Conservation (phyloP, 2,113 vertebrate genomes). For the Nothobranchius kuhntae region DNA sequence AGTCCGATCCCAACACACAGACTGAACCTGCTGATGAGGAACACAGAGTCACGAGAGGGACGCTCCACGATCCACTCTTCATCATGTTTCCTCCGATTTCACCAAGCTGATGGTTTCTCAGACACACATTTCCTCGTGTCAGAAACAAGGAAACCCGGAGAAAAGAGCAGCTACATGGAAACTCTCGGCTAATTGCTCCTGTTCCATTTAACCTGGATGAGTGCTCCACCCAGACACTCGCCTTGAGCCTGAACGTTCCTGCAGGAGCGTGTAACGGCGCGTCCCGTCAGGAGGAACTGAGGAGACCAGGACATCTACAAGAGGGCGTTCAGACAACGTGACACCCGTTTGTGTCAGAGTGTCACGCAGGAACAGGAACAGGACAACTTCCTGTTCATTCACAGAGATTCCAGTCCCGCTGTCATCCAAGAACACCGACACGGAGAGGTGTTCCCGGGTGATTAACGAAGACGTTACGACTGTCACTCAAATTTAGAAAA, state of each 20-base stretch:
- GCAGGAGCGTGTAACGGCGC: slow-evolving; percentile 10
- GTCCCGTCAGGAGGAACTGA: slow-evolving; percentile 27
- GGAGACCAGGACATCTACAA: slow-evolving; percentile 33
- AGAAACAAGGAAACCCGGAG: no score
- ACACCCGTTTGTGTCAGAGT: slow-evolving; percentile 21
- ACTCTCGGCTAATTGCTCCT: slow-evolving; percentile 43
- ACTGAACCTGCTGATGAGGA: no score
- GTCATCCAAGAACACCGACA: neutral
- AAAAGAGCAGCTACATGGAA: neutral
- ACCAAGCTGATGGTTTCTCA: no score
- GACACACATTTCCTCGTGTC: no score
- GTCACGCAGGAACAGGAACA: slow-evolving; percentile 27
- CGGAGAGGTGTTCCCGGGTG: neutral
- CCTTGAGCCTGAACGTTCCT: neutral
- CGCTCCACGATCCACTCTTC: no score
- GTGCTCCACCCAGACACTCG: neutral
- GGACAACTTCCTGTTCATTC: slow-evolving; percentile 15
- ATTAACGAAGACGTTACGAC: neutral
- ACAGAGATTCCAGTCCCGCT: slow-evolving; percentile 4
- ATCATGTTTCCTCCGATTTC: no score
- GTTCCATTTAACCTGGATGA: slow-evolving; percentile 3
- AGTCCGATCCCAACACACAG: slow-evolving; percentile 17
- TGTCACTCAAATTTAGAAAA: neutral
- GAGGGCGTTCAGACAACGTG: slow-evolving; percentile 33
- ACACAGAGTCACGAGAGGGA: no score